A percentile compares a stretch with the other conserved stretches of the same genome.
Evolutionary conservation across 2,113 vertebrate species (phyloP).

Genomic region (Tychaedon coryphoeus): DNA sequence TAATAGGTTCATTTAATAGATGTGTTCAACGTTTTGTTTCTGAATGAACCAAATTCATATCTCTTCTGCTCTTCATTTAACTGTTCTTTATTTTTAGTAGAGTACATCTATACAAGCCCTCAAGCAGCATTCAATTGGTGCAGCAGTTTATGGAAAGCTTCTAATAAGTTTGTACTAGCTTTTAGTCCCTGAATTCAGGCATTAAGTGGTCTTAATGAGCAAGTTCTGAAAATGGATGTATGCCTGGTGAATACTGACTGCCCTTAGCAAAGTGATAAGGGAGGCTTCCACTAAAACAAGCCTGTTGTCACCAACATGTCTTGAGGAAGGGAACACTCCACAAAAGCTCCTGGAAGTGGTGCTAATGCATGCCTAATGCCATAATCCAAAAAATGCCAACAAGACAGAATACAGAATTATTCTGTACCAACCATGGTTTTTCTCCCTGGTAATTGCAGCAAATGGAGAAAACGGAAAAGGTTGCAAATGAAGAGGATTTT

Average conservation of each 20-base stretch:
- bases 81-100: background rate
- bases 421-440: background rate
- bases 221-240: background rate
- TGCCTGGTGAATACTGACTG: background rate
- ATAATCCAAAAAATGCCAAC: background rate
- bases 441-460: background rate
- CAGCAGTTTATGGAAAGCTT: background rate
- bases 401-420: too few relatives aligned
- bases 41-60: background rate
- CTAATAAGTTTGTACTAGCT: background rate
- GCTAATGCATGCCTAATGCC: background rate
- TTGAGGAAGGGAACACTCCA: background rate
- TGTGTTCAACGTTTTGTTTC: background rate
- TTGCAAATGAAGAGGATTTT: background rate
- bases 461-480: background rate
- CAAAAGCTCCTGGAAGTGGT: background rate
- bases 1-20: background rate
- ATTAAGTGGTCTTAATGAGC: background rate
- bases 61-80: background rate
- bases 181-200: background rate
- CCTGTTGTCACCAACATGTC: background rate
- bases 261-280: background rate
- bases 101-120: background rate
- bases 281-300: background rate
- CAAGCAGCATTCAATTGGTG: background rate